These are phyloP conservation scores for Diabrotica undecimpunctata DNA, from an alignment of 1,140 invertebrate genomes.

Conservation along the genomic window DNA sequence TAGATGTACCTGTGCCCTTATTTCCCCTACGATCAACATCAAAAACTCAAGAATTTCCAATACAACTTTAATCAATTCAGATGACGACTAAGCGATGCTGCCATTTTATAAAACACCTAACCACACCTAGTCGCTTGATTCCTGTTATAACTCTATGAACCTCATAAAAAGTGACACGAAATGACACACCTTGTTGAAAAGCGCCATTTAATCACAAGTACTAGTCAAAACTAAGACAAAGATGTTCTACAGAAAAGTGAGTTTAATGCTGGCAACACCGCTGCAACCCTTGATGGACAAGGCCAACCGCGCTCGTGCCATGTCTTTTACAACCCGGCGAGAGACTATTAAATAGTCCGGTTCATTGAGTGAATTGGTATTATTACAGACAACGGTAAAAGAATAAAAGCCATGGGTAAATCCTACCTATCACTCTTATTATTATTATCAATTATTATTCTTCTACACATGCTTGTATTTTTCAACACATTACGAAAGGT, in stretches of 20 bases:
- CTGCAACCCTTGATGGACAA: not conserved
- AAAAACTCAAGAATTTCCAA: not conserved
- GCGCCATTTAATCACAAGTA: too few species aligned
- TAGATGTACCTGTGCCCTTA: not conserved
- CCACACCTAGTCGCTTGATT: not conserved
- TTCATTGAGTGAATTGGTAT: not conserved
- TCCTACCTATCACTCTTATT: too few species aligned
- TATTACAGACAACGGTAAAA: too few species aligned
- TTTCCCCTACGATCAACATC: not conserved
- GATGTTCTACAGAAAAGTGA: not conserved
- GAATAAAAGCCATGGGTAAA: too few species aligned
- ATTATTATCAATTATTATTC: too few species aligned
- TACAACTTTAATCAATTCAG: not conserved
- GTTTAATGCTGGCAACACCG: not conserved
- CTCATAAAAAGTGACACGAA: too few species aligned
- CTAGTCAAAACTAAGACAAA: too few species aligned
- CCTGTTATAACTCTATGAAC: not conserved
- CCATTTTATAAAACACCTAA: not conserved
- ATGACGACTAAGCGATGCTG: not conserved
- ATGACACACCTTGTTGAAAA: too few species aligned
- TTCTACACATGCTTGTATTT: too few species aligned
- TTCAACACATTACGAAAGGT: too few species aligned
- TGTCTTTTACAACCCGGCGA: conserved; percentile 2
- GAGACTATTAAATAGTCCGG: not conserved
- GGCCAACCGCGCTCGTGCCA: conserved; percentile 1